These are phyloP conservation scores for Aegotheles bennettii DNA, from an alignment of 2,113 vertebrate species.

Conservation along the genomic window DNA sequence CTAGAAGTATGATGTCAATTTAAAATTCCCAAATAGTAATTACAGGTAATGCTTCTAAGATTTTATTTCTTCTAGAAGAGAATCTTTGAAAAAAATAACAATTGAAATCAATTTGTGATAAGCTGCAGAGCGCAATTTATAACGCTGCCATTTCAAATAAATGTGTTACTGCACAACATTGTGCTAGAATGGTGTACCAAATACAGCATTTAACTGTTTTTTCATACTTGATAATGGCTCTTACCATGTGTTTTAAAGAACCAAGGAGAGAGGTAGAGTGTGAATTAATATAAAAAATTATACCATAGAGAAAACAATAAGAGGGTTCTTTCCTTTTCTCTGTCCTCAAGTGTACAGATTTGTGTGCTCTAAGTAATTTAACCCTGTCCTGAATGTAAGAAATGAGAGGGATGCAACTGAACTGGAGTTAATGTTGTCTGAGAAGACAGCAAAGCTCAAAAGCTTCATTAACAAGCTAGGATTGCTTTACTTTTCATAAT, in stretches of 20 bases:
- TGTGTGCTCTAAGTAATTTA: background rate
- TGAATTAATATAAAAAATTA: background rate
- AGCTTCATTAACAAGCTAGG: background rate
- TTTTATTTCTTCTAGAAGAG: background rate
- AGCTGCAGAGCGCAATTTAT: background rate
- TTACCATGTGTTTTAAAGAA: background rate
- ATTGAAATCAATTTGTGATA: background rate
- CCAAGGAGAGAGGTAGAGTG: background rate
- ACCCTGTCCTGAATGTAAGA: background rate
- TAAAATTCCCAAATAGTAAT: slow-evolving; percentile 10
- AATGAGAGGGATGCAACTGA: background rate
- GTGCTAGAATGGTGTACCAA: background rate
- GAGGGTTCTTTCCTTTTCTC: background rate
- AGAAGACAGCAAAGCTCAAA: background rate
- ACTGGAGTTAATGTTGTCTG: background rate
- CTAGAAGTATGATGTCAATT: background rate
- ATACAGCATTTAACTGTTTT: background rate
- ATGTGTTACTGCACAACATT: background rate
- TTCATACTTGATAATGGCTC: background rate
- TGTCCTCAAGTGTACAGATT: background rate
- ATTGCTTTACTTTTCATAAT: background rate
- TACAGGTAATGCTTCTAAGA: background rate
- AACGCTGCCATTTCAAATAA: background rate
- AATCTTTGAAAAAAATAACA: slow-evolving; percentile 10
- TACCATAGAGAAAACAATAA: background rate